These are phyloP conservation scores for Perizoma flavofasciatum DNA, from an alignment of 2,888 invertebrate species.

Conservation along the genomic window DNA sequence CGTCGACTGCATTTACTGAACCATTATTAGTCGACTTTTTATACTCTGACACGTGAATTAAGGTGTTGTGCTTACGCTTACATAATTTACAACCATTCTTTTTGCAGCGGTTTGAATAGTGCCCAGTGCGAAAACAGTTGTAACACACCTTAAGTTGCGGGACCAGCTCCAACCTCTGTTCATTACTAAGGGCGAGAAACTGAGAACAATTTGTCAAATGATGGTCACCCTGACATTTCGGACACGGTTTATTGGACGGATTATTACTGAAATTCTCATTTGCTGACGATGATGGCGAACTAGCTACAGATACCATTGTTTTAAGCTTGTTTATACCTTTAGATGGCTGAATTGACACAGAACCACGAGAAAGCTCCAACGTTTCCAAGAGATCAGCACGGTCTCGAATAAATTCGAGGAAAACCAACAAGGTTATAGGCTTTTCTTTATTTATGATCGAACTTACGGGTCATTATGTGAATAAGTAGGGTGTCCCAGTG, in stretches of 20 bases:
- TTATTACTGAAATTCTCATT: conserved; percentile 1
- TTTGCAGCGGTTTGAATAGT: conserved; percentile 33
- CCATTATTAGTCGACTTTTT: not conserved
- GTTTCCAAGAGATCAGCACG: conserved; percentile 40
- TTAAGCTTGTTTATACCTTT: conserved; percentile 4
- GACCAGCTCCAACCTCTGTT: conserved; percentile 30
- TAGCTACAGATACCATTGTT: conserved; percentile 3
- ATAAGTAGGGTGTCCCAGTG: conserved; percentile 42
- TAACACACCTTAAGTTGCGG: conserved; percentile 35
- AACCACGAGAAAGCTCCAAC: conserved; percentile 9
- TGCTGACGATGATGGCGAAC: not conserved
- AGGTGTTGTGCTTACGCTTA: conserved; percentile 23
- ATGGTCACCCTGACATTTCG: conserved; percentile 31
- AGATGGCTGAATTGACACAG: not conserved
- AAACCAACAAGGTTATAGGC: not conserved
- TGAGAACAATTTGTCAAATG: conserved; percentile 31
- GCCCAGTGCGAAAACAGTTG: conserved; percentile 37
- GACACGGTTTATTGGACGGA: conserved; percentile 3
- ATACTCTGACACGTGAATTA: conserved; percentile 22
- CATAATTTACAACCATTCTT: conserved; percentile 25
- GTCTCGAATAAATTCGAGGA: conserved; percentile 8
- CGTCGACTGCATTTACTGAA: not conserved
- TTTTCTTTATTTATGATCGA: conserved; percentile 30
- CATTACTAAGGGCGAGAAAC: conserved; percentile 30
- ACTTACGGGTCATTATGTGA: conserved; percentile 38